phyloP scores from a whole-genome alignment of 2,888 invertebrate genomes.

The Graphium colonna region DNA sequence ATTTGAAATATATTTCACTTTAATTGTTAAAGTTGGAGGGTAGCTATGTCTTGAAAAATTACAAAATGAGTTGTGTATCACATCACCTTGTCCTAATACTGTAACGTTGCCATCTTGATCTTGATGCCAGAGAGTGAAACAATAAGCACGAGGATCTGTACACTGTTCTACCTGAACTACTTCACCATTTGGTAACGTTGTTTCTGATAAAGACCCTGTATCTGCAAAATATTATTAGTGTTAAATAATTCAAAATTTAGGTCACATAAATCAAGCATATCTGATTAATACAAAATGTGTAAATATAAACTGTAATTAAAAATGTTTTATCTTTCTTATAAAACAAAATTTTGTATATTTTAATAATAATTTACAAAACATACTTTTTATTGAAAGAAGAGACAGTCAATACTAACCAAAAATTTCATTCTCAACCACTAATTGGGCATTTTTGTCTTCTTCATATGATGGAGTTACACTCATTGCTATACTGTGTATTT shows the following conservation, averaged over 20 bases:
- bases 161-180: slow-evolving; percentile 66
- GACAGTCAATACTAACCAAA: slow-evolving; percentile 47
- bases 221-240: slow-evolving; percentile 34
- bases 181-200: slow-evolving; percentile 54
- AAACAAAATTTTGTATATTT: no score
- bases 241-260: background rate
- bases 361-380: no score
- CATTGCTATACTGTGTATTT: slow-evolving; percentile 56
- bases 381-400: no score
- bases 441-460: slow-evolving; percentile 58
- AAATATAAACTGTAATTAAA: no score
- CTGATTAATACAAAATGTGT: no score
- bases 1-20: no score
- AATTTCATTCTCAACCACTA: slow-evolving; percentile 58
- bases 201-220: slow-evolving; percentile 50
- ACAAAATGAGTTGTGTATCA: slow-evolving; percentile 18
- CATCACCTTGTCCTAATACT: slow-evolving; percentile 85
- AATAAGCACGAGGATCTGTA: slow-evolving; percentile 82
- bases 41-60: no score
- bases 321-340: no score
- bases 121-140: slow-evolving; percentile 86
- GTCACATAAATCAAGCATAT: no score
- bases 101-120: slow-evolving; percentile 81
- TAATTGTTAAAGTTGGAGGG: no score
- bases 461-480: slow-evolving; percentile 63